These are phyloP conservation scores for Mobula birostris DNA, from an alignment of 2,113 vertebrate genomes.

Conservation along the genomic window DNA sequence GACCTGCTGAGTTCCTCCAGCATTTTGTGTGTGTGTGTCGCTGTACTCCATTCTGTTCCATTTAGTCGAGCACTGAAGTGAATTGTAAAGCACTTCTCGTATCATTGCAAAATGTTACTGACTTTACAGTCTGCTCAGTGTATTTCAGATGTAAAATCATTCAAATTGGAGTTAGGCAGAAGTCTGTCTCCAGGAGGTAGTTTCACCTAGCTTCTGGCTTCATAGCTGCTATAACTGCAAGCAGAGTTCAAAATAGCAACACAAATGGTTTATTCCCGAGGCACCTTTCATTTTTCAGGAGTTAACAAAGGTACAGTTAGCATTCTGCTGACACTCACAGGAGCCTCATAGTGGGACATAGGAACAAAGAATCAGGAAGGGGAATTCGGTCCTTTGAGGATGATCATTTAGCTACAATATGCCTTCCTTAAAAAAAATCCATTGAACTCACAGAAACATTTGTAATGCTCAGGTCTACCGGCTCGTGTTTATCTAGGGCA, in stretches of 20 bases:
- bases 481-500: too few species aligned
- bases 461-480: too few species aligned
- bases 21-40: too few species aligned
- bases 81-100: background rate
- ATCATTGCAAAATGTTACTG: background rate
- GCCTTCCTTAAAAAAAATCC: background rate
- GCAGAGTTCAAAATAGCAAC: background rate
- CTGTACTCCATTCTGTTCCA: background rate
- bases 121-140: background rate
- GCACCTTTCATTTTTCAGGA: background rate
- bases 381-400: too few species aligned
- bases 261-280: background rate
- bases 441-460: background rate
- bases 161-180: background rate
- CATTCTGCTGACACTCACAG: background rate
- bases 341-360: too few species aligned
- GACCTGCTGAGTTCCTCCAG: too few species aligned
- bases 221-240: background rate
- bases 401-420: background rate
- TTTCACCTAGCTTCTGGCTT: background rate
- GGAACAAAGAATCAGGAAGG: too few species aligned
- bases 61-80: background rate
- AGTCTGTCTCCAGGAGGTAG: background rate
- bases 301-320: background rate
- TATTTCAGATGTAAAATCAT: background rate